phyloP scores from a whole-genome alignment of 2,797 vertebrate species.

The Tarsius wallacei region DNA sequence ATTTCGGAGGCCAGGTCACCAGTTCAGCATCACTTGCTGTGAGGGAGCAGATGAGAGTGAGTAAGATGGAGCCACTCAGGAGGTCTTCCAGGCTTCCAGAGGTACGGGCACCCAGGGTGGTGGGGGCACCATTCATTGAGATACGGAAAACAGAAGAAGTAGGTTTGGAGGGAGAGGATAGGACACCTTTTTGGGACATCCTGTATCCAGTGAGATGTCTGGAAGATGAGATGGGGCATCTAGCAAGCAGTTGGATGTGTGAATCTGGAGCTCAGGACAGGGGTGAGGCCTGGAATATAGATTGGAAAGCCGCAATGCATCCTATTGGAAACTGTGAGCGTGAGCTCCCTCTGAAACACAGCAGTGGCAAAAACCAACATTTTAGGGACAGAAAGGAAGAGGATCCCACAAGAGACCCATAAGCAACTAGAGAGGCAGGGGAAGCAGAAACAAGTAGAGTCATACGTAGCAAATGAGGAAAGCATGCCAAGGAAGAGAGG shows the following conservation, averaged over 20 bases:
- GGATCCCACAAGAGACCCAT: neutral
- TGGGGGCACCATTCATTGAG: neutral
- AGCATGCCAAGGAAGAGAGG: neutral
- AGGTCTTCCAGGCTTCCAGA: neutral
- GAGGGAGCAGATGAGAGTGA: neutral
- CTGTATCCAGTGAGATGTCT: neutral
- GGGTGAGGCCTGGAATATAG: neutral
- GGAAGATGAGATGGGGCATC: no score
- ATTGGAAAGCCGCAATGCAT: neutral
- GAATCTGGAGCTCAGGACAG: slow-evolving; percentile 6
- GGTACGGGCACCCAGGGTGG: neutral
- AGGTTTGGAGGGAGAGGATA: neutral
- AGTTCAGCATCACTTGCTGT: neutral
- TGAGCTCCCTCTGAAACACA: neutral
- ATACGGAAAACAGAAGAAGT: neutral
- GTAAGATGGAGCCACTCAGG: neutral
- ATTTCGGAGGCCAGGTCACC: neutral
- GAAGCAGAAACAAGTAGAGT: neutral
- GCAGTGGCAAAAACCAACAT: neutral
- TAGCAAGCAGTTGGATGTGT: neutral
- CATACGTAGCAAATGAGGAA: neutral
- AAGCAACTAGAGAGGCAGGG: neutral
- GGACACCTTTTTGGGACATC: neutral
- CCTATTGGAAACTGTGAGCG: neutral
- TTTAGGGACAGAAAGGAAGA: neutral